A percentile compares a stretch with the other conserved stretches of the same genome.
phyloP scores from a whole-genome alignment of 2,888 invertebrate species.

The Malacosoma neustria region DNA sequence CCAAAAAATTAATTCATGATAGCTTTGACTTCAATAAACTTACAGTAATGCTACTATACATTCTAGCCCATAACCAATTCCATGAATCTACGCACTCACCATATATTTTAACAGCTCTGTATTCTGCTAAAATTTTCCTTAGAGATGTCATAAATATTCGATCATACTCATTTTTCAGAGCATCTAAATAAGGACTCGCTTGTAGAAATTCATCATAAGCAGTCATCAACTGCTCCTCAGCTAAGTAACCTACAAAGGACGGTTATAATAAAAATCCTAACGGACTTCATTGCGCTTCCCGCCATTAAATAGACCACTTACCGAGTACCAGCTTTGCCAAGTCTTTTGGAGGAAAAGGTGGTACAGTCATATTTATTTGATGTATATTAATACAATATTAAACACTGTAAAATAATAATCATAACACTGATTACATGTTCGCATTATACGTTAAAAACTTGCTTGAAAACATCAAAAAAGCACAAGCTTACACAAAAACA shows the following conservation, averaged over 20 bases:
- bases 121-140: conserved; percentile 61
- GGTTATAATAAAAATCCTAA: not conserved
- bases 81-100: conserved; percentile 43
- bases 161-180: conserved; percentile 59
- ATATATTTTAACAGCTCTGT: conserved; percentile 62
- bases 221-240: conserved; percentile 66
- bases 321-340: conserved; percentile 64
- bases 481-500: too few species aligned
- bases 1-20: too few species aligned
- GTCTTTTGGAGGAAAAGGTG: conserved; percentile 60
- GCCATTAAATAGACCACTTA: conserved; percentile 47
- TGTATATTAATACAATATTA: too few species aligned
- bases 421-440: too few species aligned
- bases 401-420: too few species aligned
- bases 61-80: too few species aligned
- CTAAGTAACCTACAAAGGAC: conserved; percentile 49
- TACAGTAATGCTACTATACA: too few species aligned
- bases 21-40: too few species aligned
- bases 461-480: too few species aligned
- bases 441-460: too few species aligned
- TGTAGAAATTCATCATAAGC: conserved; percentile 67
- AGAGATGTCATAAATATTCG: conserved; percentile 67
- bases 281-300: conserved; percentile 41
- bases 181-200: conserved; percentile 63
- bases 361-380: conserved; percentile 38